Base-by-base conservation (phyloP, 2,888 invertebrate genomes). In the Chrysolina haemoptera region DNA sequence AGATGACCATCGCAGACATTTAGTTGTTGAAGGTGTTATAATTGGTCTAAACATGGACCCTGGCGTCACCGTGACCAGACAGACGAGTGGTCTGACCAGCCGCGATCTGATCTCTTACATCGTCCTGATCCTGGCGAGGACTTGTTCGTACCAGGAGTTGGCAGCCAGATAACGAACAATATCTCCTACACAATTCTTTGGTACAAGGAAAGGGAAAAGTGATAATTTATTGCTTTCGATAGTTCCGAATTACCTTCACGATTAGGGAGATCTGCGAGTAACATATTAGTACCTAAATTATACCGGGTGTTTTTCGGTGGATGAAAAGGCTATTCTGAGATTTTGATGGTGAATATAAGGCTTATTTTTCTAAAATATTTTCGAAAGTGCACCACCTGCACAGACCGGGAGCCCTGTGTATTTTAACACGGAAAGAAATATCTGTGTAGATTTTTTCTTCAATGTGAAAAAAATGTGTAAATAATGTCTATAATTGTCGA, bases 21-120 rank as follows among this genome's bases (percentile, higher is more conserved):
- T 86, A 84, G 85, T 86, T 86, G 86, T 87, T 85, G 85, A 84
- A 88, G 87, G 88, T 88, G 88, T 88, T 88, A 88, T 88, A 88
- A 88, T 88, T 88, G 88, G 88, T 86, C 86, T 85, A 84, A 86
- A 87, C 87, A 88, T 80, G 85, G 83, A 81, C 82, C 80, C 86
- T 88, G 88, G 88, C 88, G 88, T 87, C 88, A 86, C 84, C 80
- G 79, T 84, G 88, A 80, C 88, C 86, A 87, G 87, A 86, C 86
- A 35, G 27, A 27, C 50, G 53, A 69, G 64, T 55, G 80, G 81
- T 79, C 84, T 81, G 78, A 80, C 78, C 73, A 64, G 75, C 77
- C 75, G 78, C 75, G 82, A 82, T 81, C 79, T 73, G 74, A 78
- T 80, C 82, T 80, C 78, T 79, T 80, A 79, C 81, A 79, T 79